A percentile compares a stretch with the other conserved stretches of the same genome.
Evolutionary conservation across 2,797 vertebrate species (phyloP).

Genomic region (Emys orbicularis): DNA sequence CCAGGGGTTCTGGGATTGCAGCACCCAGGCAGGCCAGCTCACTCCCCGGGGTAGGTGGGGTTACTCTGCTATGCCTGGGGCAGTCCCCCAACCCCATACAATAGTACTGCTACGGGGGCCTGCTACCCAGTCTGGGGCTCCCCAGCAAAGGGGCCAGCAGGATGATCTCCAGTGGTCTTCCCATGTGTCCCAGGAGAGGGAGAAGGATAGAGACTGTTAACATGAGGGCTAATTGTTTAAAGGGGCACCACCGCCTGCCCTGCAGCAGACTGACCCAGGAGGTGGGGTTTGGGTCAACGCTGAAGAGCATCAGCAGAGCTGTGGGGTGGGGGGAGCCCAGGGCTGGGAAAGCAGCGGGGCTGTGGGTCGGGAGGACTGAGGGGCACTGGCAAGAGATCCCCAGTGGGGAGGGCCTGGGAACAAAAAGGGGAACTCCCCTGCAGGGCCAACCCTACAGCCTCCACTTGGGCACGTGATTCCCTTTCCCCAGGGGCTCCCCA

Average conservation of each 20-base stretch:
- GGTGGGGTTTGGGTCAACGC: background rate
- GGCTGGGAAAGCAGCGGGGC: background rate
- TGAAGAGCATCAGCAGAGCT: no score
- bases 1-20: no score
- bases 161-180: no score
- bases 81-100: background rate
- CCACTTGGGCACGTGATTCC: background rate
- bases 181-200: background rate
- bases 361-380: background rate
- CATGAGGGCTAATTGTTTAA: background rate
- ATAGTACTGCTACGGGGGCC: no score
- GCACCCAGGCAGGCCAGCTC: no score
- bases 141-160: background rate
- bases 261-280: background rate
- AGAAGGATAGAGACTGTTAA: background rate
- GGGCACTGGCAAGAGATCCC: background rate
- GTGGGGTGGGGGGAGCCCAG: accelerated
- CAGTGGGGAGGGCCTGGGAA: no score
- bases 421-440: no score
- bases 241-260: background rate
- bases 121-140: background rate
- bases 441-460: background rate
- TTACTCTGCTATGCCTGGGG: no score
- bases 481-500: background rate
- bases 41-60: background rate